Evolutionary conservation across 1,140 invertebrate species (phyloP), one percentile per base, ranked within the genome.

Genomic region (Phocides pigmalion): DNA sequence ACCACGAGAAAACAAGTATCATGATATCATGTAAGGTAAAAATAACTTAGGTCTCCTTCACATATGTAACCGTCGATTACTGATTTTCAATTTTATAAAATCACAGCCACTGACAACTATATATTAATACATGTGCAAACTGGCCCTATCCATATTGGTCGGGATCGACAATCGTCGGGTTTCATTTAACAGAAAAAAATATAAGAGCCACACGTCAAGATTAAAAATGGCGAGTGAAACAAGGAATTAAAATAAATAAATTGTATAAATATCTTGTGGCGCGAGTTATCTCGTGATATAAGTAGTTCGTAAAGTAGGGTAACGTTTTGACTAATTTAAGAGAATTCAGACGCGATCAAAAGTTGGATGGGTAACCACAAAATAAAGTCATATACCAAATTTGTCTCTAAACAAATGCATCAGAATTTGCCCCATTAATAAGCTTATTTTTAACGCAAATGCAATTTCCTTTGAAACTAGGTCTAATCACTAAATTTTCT

Each of bases 61-160:
- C 32, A 35, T 8, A 35, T 35, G 32, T 35, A 35, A 50, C 47
- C 0, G 28, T 50, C 47, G 16, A 50, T 16, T 3, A 50, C 22
- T 50, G 25, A 32, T 35, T 32, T 35, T 11, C 14, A 35, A 51
- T 35, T 37, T 51, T 51, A 51, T 19, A 51, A 17, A 51, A 51
- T 51, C 49, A 51, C 49, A 51, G 49, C 49, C 49, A 35, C 25
- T 51, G 49, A 51, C 49, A 11, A 32, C 32, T 51, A 35, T 12
- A n/a, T 51, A 35, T 17, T 32, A 16, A 50, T 50, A 50, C 47
- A 11, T 32, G 47, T 50, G 25, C 22, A 49, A 28, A 15, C 9
- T 32, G 8, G 8, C 47, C 25, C 15, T 32, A 9, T 8, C 25
- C 15, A 9, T 15, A 32, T 35, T 50, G 14, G 47, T 50, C 25